Percentiles rank a stretch among this genome's conserved stretches.
These are phyloP conservation scores for Candoia aspera DNA, from an alignment of 2,113 vertebrate species.

Conservation along the genomic window DNA sequence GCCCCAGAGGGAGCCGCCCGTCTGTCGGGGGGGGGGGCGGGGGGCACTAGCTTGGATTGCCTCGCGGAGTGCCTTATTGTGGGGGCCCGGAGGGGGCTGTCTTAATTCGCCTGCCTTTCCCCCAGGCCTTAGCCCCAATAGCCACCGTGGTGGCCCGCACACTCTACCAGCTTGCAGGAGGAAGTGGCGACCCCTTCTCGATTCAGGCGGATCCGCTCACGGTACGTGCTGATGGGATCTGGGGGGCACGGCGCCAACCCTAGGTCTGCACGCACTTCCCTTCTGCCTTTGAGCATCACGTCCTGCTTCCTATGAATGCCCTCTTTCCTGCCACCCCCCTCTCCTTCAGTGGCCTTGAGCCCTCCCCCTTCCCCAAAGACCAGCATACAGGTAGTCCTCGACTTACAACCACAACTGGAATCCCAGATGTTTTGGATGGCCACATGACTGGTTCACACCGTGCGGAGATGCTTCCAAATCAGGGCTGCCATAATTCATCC, in stretches of 20 bases:
- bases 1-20: background rate
- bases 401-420: too few relatives aligned
- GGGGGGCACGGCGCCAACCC: conserved; percentile 22
- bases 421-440: background rate
- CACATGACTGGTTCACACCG: background rate
- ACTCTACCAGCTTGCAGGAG: conserved; percentile 86
- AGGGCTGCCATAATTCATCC: background rate
- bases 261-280: conserved; percentile 32
- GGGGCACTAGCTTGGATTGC: background rate
- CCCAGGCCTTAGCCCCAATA: conserved; percentile 82
- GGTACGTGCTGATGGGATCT: conserved; percentile 70
- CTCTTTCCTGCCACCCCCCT: background rate
- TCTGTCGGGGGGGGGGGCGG: background rate
- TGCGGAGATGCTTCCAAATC: background rate
- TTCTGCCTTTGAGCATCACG: conserved; percentile 23
- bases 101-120: conserved; percentile 35
- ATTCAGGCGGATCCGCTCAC: conserved; percentile 80
- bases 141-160: conserved; percentile 84
- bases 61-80: accelerated
- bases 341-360: background rate
- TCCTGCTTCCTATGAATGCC: background rate
- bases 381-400: too few relatives aligned
- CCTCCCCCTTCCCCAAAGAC: background rate
- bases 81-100: conserved; percentile 15
- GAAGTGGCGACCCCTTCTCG: conserved; percentile 50